Evolutionary conservation across 2,797 vertebrate genomes (phyloP), one percentile per base, ranked within the genome.

Genomic region (Lepus oiostolus): DNA sequence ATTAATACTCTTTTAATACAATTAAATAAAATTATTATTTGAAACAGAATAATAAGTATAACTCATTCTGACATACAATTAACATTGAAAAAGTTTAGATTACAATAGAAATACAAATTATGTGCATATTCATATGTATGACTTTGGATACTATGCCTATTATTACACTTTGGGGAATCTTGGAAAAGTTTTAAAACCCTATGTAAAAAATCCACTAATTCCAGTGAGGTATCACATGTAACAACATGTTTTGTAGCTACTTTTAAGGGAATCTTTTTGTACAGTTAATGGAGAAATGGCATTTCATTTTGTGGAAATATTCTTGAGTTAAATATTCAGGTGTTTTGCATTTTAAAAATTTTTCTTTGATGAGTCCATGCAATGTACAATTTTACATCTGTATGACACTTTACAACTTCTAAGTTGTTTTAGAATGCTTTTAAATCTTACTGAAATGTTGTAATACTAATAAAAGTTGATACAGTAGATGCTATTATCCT

Each of bases 241-340:
- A 14, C 26, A 76, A 76, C 5, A 88, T 85, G 7, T 95, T 93
- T 79, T 63, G 0, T 71, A 85, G 65, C 1, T 63, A 11, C 4
- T 85, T 91, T 72, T 84, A 67, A 91, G 50, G 16, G 52, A 71
- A 91, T 7, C 88, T 47, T 52, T 62, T 85, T 68, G 22, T 85
- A 67, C 16, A 62, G 16, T 62, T 75, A 84, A 84, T 0, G 28
- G 8, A 35, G 24, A 95, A 70, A 63, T 81, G 4, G 22, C 87
- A 84, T 32, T 80, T 54, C 38, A 32, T 22, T 67, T 76, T n/a
- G 22, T 26, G n/a, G 16, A 83, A 72, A 67, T 32, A 22, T 71
- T 16, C 30, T 8, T 79, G 6, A 79, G 24, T 63, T 24, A n/a
- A 47, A 54, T 28, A 74, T 68, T 63, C 19, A 80, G 52, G 47